These are phyloP conservation scores for Neelides folsomi DNA, from an alignment of 2,888 invertebrate species.

Conservation along the genomic window DNA sequence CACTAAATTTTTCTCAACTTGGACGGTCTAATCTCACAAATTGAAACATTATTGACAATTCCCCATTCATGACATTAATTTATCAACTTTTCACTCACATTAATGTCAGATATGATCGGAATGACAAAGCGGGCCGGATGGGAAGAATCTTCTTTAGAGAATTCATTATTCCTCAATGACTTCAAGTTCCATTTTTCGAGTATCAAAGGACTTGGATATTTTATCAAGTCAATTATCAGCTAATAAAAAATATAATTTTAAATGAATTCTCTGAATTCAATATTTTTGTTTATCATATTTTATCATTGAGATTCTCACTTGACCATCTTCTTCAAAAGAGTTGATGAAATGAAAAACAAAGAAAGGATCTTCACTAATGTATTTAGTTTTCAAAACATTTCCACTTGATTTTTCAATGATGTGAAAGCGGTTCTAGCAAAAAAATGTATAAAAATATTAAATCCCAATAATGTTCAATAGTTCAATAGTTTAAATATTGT, in stretches of 20 bases:
- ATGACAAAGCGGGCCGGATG: conserved; percentile 38
- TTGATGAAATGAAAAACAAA: conserved; percentile 45
- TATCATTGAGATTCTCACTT: conserved; percentile 31
- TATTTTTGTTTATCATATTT: too few species aligned
- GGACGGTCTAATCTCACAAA: conserved; percentile 8
- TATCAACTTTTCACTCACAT: conserved; percentile 18
- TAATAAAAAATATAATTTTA: conserved; percentile 19
- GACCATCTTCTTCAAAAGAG: conserved; percentile 41
- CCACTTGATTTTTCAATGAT: conserved; percentile 39
- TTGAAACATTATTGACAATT: neutral
- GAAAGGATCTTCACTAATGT: conserved; percentile 39
- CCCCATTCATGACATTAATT: neutral
- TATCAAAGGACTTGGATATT: conserved; percentile 36
- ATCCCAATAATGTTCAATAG: neutral
- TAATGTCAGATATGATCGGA: conserved; percentile 36
- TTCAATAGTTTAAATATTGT: neutral
- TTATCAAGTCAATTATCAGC: conserved; percentile 37
- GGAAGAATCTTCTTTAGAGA: conserved; percentile 34
- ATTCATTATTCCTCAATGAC: conserved; percentile 33
- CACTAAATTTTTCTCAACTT: conserved; percentile 37
- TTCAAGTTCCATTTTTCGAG: conserved; percentile 36
- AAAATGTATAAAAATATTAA: conserved; percentile 1
- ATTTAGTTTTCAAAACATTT: conserved; percentile 36
- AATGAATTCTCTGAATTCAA: too few species aligned
- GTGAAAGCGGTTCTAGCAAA: conserved; percentile 37